Evolutionary conservation across 2,888 invertebrate species (phyloP).

Genomic region (Amblyjoppa fuscipennis): DNA sequence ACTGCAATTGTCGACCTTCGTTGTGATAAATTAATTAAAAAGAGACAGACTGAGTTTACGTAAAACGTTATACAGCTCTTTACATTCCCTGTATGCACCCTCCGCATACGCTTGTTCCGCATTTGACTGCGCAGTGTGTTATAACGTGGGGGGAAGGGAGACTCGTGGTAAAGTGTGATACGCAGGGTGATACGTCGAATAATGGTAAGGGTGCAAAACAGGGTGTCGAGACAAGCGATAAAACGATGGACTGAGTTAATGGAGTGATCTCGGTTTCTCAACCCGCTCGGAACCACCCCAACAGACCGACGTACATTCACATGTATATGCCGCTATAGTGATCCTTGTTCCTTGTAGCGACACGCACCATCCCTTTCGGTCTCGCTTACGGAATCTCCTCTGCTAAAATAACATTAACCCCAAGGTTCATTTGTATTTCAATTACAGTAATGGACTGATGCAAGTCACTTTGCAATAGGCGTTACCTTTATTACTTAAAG

Average conservation of each 20-base stretch:
- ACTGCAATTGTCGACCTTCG: not conserved
- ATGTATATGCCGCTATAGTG: conserved; percentile 17
- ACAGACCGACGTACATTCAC: conserved; percentile 23
- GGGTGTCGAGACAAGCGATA: conserved; percentile 71
- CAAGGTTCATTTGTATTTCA: conserved; percentile 29
- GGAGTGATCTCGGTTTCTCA: conserved; percentile 69
- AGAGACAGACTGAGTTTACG: not conserved
- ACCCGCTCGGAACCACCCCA: conserved; percentile 17
- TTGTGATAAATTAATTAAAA: conserved; percentile 28
- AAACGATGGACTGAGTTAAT: conserved; percentile 74
- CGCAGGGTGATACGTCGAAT: conserved; percentile 66
- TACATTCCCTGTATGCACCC: not conserved
- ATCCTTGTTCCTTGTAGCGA: conserved; percentile 12
- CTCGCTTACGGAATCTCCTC: conserved; percentile 36
- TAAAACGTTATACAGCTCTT: not conserved
- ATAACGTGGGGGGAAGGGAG: conserved; percentile 18
- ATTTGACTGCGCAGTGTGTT: conserved; percentile 40
- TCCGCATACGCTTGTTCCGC: not conserved
- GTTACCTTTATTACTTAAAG: not conserved
- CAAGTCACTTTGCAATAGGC: not conserved
- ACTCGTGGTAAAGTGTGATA: conserved; percentile 30
- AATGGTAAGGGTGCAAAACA: conserved; percentile 62
- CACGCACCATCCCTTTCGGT: conserved; percentile 40
- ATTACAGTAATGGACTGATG: conserved; percentile 24
- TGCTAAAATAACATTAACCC: conserved; percentile 32